Evolutionary conservation across 2,888 invertebrate species (phyloP), one percentile per base, ranked within the genome.

Genomic region (Campoletis raptor): DNA sequence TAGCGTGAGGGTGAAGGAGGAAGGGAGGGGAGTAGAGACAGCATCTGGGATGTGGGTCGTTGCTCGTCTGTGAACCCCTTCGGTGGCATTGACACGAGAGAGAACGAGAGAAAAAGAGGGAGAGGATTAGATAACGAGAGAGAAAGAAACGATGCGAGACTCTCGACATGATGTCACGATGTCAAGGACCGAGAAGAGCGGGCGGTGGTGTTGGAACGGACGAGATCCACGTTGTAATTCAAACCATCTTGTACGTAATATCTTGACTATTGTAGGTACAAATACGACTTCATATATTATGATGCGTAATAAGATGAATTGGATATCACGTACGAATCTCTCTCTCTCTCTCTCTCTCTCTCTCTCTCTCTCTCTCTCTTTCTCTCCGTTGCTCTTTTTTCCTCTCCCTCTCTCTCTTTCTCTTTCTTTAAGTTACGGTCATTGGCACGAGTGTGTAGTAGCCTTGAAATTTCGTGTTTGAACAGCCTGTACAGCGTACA

Each of bases 111-210:
- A 66, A 57, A 54, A 36, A 36, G 67, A 30, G 24, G 18, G 73
- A 64, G 45, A 64, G 54, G 45, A 15, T 8, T 24, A 64, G 66
- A 61, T 77, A 66, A 40, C 36, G 42, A 77, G 57, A 77, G 67
- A 42, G 48, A 83, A 73, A 69, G 61, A 45, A 42, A 40, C 69
- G 52, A 74, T 69, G 77, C 72, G 74, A 74, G 48, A n/a, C 52
- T 40, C 83, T 52, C 67, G 67, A 30, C 69, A 85, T 89, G 85
- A 87, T 88, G 87, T 88, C 82, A 88, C 85, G 85, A 82, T 88
- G 88, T 87, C 87, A 89, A 89, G 88, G 87, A 87, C 83, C 85
- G 83, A 81, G 85, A 84, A 76, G 81, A 82, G 67, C 87, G 40
- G 54, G 42, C 81, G 48, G 57, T 82, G 70, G 83, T 81, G 78